A percentile compares a stretch with the other conserved stretches of the same genome.
phyloP scores from a whole-genome alignment of 2,797 vertebrate species.

The Novumbra hubbsi region DNA sequence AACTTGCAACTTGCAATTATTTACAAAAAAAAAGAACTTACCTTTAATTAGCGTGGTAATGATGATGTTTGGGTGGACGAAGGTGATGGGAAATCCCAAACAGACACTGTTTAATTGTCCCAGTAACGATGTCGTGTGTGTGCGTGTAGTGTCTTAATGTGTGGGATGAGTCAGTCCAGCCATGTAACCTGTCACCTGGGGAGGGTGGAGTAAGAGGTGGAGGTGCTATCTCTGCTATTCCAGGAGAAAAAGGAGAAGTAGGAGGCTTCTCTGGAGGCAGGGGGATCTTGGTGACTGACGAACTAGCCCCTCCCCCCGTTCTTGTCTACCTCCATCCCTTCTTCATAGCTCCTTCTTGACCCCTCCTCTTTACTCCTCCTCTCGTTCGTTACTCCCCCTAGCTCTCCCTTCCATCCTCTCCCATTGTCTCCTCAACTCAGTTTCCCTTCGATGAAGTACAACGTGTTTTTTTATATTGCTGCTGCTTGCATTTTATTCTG shows the following conservation, averaged over 20 bases:
- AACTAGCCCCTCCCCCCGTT: not conserved
- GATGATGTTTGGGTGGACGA: slow-evolving; percentile 19
- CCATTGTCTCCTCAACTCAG: not conserved
- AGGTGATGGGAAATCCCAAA: slow-evolving; percentile 23
- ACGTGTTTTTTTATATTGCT: too few relatives aligned
- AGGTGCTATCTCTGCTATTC: slow-evolving; percentile 42
- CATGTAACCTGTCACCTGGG: slow-evolving; percentile 1
- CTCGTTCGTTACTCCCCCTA: not conserved
- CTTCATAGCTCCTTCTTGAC: too few relatives aligned
- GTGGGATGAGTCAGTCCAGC: slow-evolving; percentile 1
- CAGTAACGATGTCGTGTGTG: not conserved
- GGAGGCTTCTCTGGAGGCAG: slow-evolving; percentile 20
- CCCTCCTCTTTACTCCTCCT: not conserved
- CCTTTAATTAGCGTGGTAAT: slow-evolving; percentile 26
- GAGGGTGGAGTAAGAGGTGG: not conserved
- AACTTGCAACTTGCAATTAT: not conserved
- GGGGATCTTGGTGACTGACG: slow-evolving; percentile 23
- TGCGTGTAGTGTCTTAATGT: not conserved
- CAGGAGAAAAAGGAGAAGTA: slow-evolving; percentile 15
- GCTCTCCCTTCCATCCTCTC: not conserved
- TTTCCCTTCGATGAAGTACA: too few relatives aligned
- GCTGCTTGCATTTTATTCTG: too few relatives aligned
- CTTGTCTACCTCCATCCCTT: not conserved
- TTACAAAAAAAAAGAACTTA: slow-evolving; percentile 28
- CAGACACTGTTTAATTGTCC: slow-evolving; percentile 10